These are phyloP conservation scores for Phania funesta DNA, from an alignment of 2,888 invertebrate genomes.

Conservation along the genomic window DNA sequence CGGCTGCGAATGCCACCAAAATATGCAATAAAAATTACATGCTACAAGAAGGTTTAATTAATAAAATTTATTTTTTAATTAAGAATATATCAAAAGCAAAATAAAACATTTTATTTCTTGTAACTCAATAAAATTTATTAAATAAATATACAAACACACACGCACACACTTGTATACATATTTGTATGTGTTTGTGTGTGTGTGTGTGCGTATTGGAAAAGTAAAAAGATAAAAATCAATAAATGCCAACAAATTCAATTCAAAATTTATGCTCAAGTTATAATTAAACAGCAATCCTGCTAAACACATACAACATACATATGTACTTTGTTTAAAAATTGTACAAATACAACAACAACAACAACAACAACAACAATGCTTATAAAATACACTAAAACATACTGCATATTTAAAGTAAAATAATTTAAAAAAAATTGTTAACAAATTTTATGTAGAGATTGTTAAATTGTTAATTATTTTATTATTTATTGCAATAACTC, in stretches of 20 bases:
- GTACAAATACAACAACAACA: constrained; percentile 48
- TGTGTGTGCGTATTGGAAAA: constrained; percentile 41
- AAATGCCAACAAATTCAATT: constrained; percentile 21
- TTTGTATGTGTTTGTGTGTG: neutral
- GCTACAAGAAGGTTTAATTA: too few species aligned
- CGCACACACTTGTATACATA: constrained; percentile 38
- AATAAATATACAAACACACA: constrained; percentile 55
- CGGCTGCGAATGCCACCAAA: constrained; percentile 64
- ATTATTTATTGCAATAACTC: constrained; percentile 44
- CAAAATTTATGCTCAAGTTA: constrained; percentile 31
- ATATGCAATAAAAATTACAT: constrained; percentile 60
- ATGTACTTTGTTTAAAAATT: constrained; percentile 53
- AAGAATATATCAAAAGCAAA: constrained; percentile 21
- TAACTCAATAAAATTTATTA: constrained; percentile 56
- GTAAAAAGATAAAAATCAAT: neutral
- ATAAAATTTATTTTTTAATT: too few species aligned
- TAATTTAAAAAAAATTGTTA: constrained; percentile 17
- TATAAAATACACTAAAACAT: neutral
- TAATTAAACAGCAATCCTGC: neutral
- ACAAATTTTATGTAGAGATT: constrained; percentile 49
- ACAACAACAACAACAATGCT: neutral
- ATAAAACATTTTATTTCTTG: constrained; percentile 19
- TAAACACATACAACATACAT: constrained; percentile 11
- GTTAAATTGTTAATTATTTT: constrained; percentile 58
- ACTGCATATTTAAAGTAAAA: neutral